Percentiles rank a stretch among this genome's conserved stretches.
phyloP scores from a whole-genome alignment of 2,113 vertebrate genomes.

The Martes martes region DNA sequence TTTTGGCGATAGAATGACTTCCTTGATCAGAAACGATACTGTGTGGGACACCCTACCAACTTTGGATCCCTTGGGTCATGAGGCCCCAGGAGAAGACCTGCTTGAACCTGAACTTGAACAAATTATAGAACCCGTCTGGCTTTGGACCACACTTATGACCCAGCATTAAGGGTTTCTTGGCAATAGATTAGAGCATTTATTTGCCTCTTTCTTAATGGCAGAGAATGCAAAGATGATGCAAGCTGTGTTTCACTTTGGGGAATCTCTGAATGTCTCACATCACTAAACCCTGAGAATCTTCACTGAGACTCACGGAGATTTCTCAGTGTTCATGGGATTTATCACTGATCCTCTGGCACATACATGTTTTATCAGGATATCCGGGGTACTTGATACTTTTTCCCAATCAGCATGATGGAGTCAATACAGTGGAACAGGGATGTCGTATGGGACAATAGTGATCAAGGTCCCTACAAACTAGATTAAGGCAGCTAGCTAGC shows the following conservation, averaged over 20 bases:
- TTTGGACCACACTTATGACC: neutral
- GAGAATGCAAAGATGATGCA: neutral
- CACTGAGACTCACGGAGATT: neutral
- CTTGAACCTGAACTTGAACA: neutral
- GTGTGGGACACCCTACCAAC: neutral
- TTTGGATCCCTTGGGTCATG: neutral
- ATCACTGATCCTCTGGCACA: neutral
- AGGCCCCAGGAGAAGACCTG: neutral
- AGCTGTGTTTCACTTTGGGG: neutral
- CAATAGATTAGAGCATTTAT: neutral
- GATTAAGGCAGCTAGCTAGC: neutral
- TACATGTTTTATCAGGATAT: neutral
- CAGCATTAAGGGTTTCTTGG: neutral
- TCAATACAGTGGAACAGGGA: neutral
- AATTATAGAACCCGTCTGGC: neutral
- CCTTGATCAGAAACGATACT: neutral
- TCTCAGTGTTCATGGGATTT: neutral
- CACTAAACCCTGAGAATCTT: neutral
- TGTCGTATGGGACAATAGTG: neutral
- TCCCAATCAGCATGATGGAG: neutral
- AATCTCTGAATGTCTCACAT: neutral
- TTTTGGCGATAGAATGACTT: neutral
- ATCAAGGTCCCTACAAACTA: neutral
- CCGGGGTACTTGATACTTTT: neutral
- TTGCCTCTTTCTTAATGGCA: neutral